Percentiles rank a stretch among this genome's conserved stretches.
Evolutionary conservation across 2,888 invertebrate genomes (phyloP).

Genomic region (Ophioninae sp.): DNA sequence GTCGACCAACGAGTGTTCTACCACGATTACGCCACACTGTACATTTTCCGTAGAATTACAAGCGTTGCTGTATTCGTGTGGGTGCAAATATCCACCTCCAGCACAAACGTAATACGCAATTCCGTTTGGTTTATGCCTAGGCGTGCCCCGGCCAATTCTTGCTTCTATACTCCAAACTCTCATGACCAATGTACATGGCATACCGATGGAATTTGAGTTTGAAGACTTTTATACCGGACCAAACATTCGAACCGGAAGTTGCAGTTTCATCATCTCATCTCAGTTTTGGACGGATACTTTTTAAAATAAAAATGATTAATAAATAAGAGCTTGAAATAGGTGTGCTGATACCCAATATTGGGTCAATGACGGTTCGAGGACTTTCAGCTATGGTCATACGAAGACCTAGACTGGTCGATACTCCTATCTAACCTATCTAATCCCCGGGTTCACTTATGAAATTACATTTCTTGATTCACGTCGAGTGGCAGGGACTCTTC

Average conservation of each 20-base stretch:
- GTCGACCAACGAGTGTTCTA: conserved; percentile 9
- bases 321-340: no score
- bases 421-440: conserved; percentile 69
- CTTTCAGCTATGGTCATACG: no score
- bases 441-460: conserved; percentile 66
- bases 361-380: no score
- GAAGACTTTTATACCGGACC: no score
- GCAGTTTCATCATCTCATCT: no score
- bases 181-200: not conserved
- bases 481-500: not conserved
- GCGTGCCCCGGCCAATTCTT: conserved; percentile 71
- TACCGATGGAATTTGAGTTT: no score
- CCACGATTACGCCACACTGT: conserved; percentile 64
- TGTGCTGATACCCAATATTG: no score
- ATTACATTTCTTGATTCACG: conserved; percentile 62
- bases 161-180: conserved; percentile 52
- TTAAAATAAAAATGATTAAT: no score
- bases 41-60: conserved; percentile 78
- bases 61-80: conserved; percentile 73
- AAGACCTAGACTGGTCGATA: conserved; percentile 70
- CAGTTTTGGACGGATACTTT: no score
- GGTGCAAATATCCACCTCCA: conserved; percentile 70
- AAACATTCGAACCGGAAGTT: no score
- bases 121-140: conserved; percentile 79
- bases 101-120: conserved; percentile 73